These are phyloP conservation scores for Artibeus lituratus DNA, from an alignment of 2,797 vertebrate species.

Conservation along the genomic window DNA sequence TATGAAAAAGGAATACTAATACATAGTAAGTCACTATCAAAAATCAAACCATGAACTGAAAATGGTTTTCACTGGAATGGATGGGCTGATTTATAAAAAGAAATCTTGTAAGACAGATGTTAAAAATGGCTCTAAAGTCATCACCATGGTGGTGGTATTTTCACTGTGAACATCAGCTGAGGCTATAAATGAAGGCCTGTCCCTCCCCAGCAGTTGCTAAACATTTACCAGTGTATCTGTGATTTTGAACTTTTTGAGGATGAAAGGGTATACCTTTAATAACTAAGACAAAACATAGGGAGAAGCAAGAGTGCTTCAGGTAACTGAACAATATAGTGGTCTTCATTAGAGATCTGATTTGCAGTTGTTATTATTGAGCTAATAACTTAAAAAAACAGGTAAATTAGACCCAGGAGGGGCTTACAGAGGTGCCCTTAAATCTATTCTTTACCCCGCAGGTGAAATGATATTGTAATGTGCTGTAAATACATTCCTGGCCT, in stretches of 20 bases:
- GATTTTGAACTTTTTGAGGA: neutral
- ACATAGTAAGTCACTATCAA: neutral
- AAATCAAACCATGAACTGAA: neutral
- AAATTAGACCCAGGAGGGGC: neutral
- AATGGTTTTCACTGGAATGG: neutral
- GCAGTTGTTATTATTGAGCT: neutral
- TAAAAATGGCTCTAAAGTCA: neutral
- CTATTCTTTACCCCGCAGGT: neutral
- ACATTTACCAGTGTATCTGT: neutral
- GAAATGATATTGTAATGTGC: neutral
- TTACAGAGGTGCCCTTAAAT: neutral
- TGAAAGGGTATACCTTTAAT: neutral
- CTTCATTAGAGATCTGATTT: neutral
- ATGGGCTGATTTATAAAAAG: neutral
- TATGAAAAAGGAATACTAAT: neutral
- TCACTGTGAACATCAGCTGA: neutral
- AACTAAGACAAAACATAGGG: neutral
- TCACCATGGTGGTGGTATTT: neutral
- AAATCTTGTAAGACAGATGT: neutral
- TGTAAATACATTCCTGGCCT: neutral
- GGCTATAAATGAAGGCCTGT: neutral
- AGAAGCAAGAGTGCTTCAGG: neutral
- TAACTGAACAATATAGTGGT: neutral
- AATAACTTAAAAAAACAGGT: neutral
- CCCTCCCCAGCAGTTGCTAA: neutral